Base-by-base conservation (phyloP, 92 coral and sea anemone genomes). In the Nematostella vectensis region DNA sequence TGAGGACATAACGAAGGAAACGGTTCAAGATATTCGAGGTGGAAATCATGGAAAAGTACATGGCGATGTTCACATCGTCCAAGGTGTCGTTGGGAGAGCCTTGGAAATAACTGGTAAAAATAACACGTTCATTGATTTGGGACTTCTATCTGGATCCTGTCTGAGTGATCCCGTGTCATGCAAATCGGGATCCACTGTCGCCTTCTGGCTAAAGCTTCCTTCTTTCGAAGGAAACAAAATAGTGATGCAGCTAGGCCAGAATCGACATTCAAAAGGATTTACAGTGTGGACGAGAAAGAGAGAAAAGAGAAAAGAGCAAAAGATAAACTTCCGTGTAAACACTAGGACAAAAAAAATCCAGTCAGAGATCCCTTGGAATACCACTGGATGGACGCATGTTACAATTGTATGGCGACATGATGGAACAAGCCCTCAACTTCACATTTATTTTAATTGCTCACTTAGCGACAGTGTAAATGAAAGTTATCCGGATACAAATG, bases 71-170 rank as follows among this genome's bases (percentile, higher is more conserved):
- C 57, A 65, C 2, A 19, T 47, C 6, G 51, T 86, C 31, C 88
- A 83, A 11, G 99, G 99, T 0, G 69, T 83, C 0, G 95, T 86
- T 50, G 99, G 87, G 31, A 58, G 69, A n/a, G 99, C 99, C 20
- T 25, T 93, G n/a, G 75, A 81, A 24, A 47, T 87, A 16, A 15
- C 48, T 1, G 88, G 94, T 0, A 28, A 29, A 2, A 55, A 66
- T 50, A 19, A 40, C 1, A 69, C 95, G 4, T 76, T 58, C 37
- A 55, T 93, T 11, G 83, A 70, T 27, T 58, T 93, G 16, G 96
- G 88, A 1, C 69, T 69, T 9, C 58, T 86, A 25, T 69, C 77
- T 23, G 68, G 76, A 13, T 61, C 88, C 26, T 93, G 99, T 68
- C 68, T 93, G 1, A 65, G 58, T 56, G 61, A 63, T 53, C 99